These are phyloP conservation scores for Batillaria attramentaria DNA, from an alignment of 1,140 invertebrate species.

Conservation along the genomic window DNA sequence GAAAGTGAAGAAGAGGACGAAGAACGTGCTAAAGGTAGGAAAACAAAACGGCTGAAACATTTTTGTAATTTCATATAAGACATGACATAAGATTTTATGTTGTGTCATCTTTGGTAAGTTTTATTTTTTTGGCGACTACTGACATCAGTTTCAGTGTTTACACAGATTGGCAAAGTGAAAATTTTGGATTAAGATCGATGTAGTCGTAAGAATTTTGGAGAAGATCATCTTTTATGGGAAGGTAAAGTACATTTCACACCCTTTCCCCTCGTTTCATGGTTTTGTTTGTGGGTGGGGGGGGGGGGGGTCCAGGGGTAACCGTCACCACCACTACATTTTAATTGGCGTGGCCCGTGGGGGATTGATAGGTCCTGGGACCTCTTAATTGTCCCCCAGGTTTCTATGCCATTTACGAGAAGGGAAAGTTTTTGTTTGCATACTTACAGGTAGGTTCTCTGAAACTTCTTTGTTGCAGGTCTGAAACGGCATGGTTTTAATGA, in stretches of 20 bases:
- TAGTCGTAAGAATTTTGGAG: too few relatives aligned
- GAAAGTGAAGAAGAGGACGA: slow-evolving; percentile 16
- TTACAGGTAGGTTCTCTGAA: too few relatives aligned
- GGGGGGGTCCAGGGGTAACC: too few relatives aligned
- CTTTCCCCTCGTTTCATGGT: neutral
- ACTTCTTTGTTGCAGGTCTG: slow-evolving; percentile 79
- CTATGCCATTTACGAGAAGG: neutral
- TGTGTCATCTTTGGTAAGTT: neutral
- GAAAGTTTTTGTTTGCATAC: neutral
- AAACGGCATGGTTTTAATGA: slow-evolving; percentile 92
- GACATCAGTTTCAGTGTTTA: too few relatives aligned
- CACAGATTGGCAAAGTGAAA: neutral
- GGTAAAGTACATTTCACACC: too few relatives aligned
- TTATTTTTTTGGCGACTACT: neutral
- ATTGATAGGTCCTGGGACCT: neutral
- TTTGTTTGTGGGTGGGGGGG: too few relatives aligned
- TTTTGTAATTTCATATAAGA: neutral
- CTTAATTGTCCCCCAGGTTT: too few relatives aligned
- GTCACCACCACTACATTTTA: too few relatives aligned
- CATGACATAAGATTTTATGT: neutral
- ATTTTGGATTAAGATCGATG: too few relatives aligned
- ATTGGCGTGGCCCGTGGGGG: too few relatives aligned
- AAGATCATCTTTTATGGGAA: too few relatives aligned
- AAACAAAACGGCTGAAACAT: neutral
- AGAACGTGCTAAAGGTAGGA: neutral